These are phyloP conservation scores for Ips nitidus DNA, from an alignment of 1,140 invertebrate genomes.

Conservation along the genomic window DNA sequence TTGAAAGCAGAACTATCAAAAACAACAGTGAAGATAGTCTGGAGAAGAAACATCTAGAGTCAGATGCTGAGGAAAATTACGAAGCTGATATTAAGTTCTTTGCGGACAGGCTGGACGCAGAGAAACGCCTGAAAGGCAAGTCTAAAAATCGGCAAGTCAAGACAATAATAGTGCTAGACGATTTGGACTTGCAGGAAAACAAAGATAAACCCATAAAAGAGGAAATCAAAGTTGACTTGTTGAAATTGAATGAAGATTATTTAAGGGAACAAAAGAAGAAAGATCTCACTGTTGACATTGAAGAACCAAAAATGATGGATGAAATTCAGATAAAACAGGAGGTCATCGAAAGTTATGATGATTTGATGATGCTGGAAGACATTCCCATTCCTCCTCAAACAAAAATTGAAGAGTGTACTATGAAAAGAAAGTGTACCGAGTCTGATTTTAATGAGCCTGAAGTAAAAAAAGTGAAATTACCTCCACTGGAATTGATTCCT, in stretches of 20 bases:
- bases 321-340: not conserved
- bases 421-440: constrained; percentile 18
- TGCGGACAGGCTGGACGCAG: constrained; percentile 14
- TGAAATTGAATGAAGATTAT: constrained; percentile 34
- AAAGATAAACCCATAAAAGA: not conserved
- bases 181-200: constrained; percentile 14
- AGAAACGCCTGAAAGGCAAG: constrained; percentile 21
- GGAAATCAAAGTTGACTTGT: constrained; percentile 28
- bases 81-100: constrained; percentile 32
- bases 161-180: constrained; percentile 2
- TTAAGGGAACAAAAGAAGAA: constrained; percentile 28
- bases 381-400: not conserved
- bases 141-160: constrained; percentile 6
- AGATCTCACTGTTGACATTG: not conserved
- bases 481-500: not conserved
- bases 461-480: not conserved
- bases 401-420: not conserved
- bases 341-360: not conserved
- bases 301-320: not conserved
- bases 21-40: constrained; percentile 2
- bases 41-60: not conserved
- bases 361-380: not conserved
- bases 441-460: not conserved
- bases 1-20: constrained; percentile 5
- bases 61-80: constrained; percentile 15